These are phyloP conservation scores for Albula goreensis DNA, from an alignment of 2,113 vertebrate species.

Conservation along the genomic window DNA sequence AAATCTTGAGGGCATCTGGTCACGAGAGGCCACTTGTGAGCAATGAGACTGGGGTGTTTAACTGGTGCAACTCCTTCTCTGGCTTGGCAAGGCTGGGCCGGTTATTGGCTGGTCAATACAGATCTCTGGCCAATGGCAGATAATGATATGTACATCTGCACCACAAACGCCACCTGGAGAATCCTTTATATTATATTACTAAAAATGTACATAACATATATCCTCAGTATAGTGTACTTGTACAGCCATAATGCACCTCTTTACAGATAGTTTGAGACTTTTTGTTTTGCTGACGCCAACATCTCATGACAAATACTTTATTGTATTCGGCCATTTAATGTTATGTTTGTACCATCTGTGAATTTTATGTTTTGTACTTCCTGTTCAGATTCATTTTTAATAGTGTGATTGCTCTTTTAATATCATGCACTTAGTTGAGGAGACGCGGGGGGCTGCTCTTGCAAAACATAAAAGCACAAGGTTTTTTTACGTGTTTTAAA, in stretches of 20 bases:
- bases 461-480: neutral
- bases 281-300: neutral
- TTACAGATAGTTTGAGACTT: neutral
- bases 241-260: neutral
- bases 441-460: conserved; percentile 22
- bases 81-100: too few species aligned
- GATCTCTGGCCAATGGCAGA: too few species aligned
- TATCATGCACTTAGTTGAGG: conserved; percentile 26
- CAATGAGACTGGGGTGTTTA: too few species aligned
- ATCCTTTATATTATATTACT: neutral
- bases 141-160: too few species aligned
- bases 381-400: conserved; percentile 36
- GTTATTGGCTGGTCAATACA: too few species aligned
- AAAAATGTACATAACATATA: neutral
- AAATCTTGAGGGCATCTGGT: too few species aligned
- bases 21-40: too few species aligned
- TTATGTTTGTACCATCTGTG: conserved; percentile 33
- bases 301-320: neutral
- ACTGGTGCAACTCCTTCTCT: too few species aligned
- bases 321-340: neutral
- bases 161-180: too few species aligned
- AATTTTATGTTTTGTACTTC: conserved; percentile 27
- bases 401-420: conserved; percentile 41
- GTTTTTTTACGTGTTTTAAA: neutral
- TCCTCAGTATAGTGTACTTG: neutral